These are phyloP conservation scores for Pungitius pungitius DNA, from an alignment of 2,113 vertebrate species.

Conservation along the genomic window DNA sequence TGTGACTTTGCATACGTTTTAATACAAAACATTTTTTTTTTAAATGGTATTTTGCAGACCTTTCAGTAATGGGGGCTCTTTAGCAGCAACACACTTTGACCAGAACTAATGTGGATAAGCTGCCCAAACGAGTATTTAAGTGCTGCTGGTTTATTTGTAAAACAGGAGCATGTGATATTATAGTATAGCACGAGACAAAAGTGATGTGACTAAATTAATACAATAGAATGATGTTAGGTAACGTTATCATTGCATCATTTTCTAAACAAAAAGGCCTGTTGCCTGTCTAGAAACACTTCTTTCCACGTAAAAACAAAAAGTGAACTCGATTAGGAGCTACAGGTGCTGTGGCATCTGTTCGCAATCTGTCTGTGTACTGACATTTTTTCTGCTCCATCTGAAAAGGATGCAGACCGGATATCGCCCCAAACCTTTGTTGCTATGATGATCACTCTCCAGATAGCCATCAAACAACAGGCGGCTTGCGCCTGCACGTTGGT, in stretches of 20 bases:
- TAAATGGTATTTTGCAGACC: conserved; percentile 1
- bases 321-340: conserved; percentile 69
- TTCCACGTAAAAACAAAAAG: conserved; percentile 29
- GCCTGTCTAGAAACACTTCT: conserved; percentile 35
- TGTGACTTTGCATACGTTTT: conserved; percentile 40
- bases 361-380: conserved; percentile 70
- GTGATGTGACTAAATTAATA: neutral
- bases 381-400: conserved; percentile 37
- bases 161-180: neutral
- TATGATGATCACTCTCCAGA: conserved; percentile 77
- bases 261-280: conserved; percentile 27
- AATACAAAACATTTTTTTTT: too few relatives aligned
- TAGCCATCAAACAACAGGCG: conserved; percentile 75
- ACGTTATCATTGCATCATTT: conserved; percentile 7
- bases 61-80: conserved; percentile 18
- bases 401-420: conserved; percentile 61
- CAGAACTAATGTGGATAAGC: conserved; percentile 12
- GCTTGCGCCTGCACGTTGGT: conserved; percentile 58
- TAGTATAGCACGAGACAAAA: neutral
- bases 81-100: conserved; percentile 22
- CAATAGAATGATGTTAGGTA: neutral
- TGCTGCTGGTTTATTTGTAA: conserved; percentile 4
- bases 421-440: conserved; percentile 54
- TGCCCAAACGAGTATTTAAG: neutral
- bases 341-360: conserved; percentile 77